Percentiles rank a stretch among this genome's conserved stretches.
phyloP scores from a whole-genome alignment of 2,888 invertebrate genomes.

The Leptopterna dolabrata region DNA sequence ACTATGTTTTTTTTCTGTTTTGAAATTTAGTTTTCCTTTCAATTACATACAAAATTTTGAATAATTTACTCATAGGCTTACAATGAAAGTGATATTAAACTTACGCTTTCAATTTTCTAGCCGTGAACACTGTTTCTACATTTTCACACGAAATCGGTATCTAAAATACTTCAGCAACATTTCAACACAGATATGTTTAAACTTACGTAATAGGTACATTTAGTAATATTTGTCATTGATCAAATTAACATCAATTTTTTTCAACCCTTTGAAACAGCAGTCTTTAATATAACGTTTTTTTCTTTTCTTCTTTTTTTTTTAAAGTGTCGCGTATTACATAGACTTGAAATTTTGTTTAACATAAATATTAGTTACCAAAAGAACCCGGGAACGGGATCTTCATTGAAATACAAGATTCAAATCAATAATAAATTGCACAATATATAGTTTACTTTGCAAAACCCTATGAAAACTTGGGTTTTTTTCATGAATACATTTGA shows the following conservation, averaged over 20 bases:
- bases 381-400: not conserved
- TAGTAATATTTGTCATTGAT: slow-evolving; percentile 2
- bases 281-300: slow-evolving; percentile 18
- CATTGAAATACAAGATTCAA: not conserved
- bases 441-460: not conserved
- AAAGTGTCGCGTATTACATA: not conserved
- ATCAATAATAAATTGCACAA: slow-evolving; percentile 14
- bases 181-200: slow-evolving; percentile 42
- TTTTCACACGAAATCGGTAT: slow-evolving; percentile 22
- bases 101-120: not conserved
- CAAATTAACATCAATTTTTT: not conserved
- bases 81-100: not conserved
- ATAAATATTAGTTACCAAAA: not conserved
- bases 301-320: not conserved
- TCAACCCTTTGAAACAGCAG: slow-evolving; percentile 26
- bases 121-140: not conserved
- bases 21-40: not conserved
- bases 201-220: slow-evolving; percentile 33
- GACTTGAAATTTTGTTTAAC: not conserved
- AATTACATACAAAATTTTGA: slow-evolving; percentile 8
- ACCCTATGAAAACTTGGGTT: not conserved
- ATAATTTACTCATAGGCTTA: not conserved
- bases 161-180: slow-evolving; percentile 42
- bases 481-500: not conserved
- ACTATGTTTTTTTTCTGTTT: not conserved